Percentiles rank a stretch among this genome's conserved stretches.
Conservation (phyloP, 1,140 invertebrate species). For the Nephila pilipes region DNA sequence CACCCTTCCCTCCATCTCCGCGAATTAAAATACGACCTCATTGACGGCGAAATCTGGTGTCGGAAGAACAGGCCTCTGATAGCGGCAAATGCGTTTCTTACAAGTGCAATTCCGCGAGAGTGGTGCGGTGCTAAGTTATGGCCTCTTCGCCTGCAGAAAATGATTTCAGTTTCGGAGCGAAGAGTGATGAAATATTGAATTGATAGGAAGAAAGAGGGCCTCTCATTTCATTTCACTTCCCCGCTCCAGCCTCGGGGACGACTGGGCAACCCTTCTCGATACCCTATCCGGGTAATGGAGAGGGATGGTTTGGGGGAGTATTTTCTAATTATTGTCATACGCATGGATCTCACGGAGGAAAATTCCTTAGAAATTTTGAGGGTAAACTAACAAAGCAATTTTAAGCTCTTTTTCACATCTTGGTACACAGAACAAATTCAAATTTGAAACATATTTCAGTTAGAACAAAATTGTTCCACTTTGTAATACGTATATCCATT, state of each 20-base stretch:
- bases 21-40: not conserved
- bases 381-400: too few species aligned
- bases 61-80: not conserved
- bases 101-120: not conserved
- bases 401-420: too few species aligned
- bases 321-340: constrained; percentile 1
- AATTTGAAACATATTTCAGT: too few species aligned
- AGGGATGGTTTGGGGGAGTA: not conserved
- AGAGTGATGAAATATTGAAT: constrained; percentile 37
- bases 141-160: not conserved
- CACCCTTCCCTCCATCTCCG: not conserved
- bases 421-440: too few species aligned
- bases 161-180: not conserved
- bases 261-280: not conserved
- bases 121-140: not conserved
- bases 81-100: not conserved
- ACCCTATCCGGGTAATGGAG: not conserved
- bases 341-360: not conserved
- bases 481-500: too few species aligned
- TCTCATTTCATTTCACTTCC: constrained; percentile 42
- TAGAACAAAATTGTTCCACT: too few species aligned
- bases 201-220: not conserved
- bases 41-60: not conserved
- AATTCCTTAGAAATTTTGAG: not conserved
- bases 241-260: not conserved